Evolutionary conservation across 2,113 vertebrate genomes (phyloP).

Genomic region (Callocephalon fimbriatum): DNA sequence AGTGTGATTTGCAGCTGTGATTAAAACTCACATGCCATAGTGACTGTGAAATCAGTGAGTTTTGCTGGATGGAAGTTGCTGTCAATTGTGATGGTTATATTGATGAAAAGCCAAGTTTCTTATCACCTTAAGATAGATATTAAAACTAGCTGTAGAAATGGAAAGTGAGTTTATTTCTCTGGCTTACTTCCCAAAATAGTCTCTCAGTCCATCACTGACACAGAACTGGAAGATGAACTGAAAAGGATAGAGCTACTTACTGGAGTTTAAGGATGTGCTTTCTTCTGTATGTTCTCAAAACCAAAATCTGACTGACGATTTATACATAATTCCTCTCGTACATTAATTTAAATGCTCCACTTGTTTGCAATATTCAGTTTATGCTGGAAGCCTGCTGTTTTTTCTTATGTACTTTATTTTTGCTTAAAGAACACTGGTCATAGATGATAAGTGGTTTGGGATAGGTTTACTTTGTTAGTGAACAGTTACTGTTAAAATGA

Average conservation of each 20-base stretch:
- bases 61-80: not conserved
- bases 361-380: not conserved
- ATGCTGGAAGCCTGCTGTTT: not conserved
- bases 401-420: not conserved
- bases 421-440: not conserved
- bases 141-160: not conserved
- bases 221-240: not conserved
- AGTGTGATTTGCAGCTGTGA: not conserved
- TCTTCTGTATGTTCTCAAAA: not conserved
- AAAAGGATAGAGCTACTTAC: not conserved
- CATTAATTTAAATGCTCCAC: not conserved
- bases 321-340: not conserved
- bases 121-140: not conserved
- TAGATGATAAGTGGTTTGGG: not conserved
- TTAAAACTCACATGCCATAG: not conserved
- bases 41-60: not conserved
- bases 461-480: not conserved
- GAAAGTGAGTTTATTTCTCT: not conserved
- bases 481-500: not conserved
- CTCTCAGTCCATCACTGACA: not conserved
- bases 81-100: not conserved
- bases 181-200: not conserved
- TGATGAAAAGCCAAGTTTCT: not conserved
- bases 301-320: not conserved
- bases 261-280: not conserved